Evolutionary conservation across 2,888 invertebrate species (phyloP), one percentile per base, ranked within the genome.

Genomic region (Bombylius discolor): DNA sequence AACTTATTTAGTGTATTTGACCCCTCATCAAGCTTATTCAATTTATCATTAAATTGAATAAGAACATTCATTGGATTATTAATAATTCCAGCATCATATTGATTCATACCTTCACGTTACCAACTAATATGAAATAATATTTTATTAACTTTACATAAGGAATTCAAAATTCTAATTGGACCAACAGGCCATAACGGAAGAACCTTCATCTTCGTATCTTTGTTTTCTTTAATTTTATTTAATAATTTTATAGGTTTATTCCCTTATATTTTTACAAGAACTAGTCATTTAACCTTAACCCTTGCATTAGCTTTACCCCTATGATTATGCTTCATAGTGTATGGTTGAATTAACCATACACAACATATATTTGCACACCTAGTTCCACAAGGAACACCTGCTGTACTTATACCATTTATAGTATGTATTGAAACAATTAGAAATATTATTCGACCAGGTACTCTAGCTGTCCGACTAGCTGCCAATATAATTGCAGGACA

Each of bases 401-500:
- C 65, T 7, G 64, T 79, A 64, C 64, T 86, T 66, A 84, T 84
- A 75, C 82, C 83, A 36, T 85, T 86, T 76, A 83, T 86, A 78
- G 84, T 86, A 8, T 69, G 82, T 72, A 85, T 85, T 79, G 85
- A 86, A 82, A 79, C 81, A 45, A 81, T 84, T 73, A 86, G 84
- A 64, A 85, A 84, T 75, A 64, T 84, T 62, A 85, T 85, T 71
- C 84, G 83, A 12, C 83, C 84, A 0, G 75, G 79, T 69, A 85
- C 85, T 5, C 71, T 86, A 76, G 80, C 82, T 1, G 79, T 87
- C 57, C 85, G 85, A 61, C 67, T 86, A 76, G 79, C 82, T 6
- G 85, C 85, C n/a, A 86, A 86, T 77, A 85, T 86, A 81, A 84
- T 85, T 77, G 83, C 85, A 2, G 85, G 84, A 0, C 84, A 86